phyloP scores from a whole-genome alignment of 2,113 vertebrate genomes.

The Atlantisia rogersi region DNA sequence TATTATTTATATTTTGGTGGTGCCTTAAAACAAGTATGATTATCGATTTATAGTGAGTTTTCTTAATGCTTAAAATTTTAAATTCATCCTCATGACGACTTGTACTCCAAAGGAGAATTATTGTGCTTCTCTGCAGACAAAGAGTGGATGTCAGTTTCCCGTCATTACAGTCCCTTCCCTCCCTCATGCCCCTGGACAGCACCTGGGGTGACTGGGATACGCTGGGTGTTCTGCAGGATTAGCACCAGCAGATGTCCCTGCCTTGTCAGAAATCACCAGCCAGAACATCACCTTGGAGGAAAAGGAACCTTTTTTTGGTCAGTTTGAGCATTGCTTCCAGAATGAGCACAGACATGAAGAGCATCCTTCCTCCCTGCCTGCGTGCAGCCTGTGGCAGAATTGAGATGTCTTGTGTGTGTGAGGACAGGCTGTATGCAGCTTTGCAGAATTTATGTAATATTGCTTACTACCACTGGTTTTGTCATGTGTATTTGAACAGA shows the following conservation, averaged over 20 bases:
- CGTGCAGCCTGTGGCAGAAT: neutral
- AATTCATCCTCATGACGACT: neutral
- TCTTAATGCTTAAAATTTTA: neutral
- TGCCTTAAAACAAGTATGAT: neutral
- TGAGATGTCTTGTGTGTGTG: rapidly evolving
- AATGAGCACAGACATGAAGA: rapidly evolving
- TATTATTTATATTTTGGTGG: neutral
- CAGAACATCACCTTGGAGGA: neutral
- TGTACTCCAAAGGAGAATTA: neutral
- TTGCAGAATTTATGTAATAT: neutral
- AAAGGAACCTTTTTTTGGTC: neutral
- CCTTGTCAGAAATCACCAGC: constrained; percentile 6
- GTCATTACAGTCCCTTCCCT: neutral
- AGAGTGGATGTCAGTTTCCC: neutral
- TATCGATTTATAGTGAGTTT: neutral
- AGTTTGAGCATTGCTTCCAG: neutral
- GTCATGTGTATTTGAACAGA: rapidly evolving
- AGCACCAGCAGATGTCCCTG: constrained; percentile 52
- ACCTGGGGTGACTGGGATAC: neutral
- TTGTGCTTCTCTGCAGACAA: neutral
- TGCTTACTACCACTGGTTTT: neutral
- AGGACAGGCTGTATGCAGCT: neutral
- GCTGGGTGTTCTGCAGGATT: neutral
- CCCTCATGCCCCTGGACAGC: rapidly evolving
- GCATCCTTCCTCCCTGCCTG: rapidly evolving